Evolutionary conservation across 2,888 invertebrate genomes (phyloP).

Genomic region (Aphodius granarius): DNA sequence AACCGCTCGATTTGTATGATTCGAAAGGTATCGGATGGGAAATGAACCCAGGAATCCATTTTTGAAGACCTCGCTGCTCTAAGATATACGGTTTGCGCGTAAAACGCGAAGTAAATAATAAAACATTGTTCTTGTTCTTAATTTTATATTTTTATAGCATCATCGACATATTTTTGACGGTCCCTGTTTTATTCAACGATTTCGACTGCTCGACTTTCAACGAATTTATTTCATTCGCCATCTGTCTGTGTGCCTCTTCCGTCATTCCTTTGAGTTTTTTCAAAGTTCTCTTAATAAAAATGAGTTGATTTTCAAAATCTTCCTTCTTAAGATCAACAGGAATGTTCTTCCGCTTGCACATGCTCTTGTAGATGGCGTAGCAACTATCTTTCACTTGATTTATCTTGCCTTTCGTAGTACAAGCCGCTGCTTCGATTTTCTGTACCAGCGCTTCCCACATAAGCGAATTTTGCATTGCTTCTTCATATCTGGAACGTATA

Average conservation of each 20-base stretch:
- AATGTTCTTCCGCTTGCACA: slow-evolving; percentile 28
- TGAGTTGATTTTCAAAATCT: slow-evolving; percentile 27
- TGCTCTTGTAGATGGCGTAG: slow-evolving; percentile 28
- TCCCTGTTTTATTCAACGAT: neutral
- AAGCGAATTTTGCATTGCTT: slow-evolving; percentile 60
- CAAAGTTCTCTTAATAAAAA: slow-evolving; percentile 32
- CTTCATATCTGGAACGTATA: slow-evolving; percentile 63
- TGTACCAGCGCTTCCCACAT: slow-evolving; percentile 58
- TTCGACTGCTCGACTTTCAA: slow-evolving; percentile 1
- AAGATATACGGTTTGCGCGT: neutral
- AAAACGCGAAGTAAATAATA: too few species aligned
- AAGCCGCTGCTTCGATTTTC: slow-evolving; percentile 16
- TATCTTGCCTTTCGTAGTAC: slow-evolving; percentile 24
- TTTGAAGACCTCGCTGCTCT: too few species aligned
- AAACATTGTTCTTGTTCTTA: too few species aligned
- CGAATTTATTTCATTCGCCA: slow-evolving; percentile 4
- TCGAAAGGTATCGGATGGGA: too few species aligned
- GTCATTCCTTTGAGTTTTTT: slow-evolving; percentile 18
- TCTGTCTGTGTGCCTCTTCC: neutral
- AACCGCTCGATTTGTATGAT: too few species aligned
- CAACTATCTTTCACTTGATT: slow-evolving; percentile 23
- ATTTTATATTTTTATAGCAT: too few species aligned
- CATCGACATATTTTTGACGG: neutral
- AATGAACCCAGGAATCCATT: too few species aligned
- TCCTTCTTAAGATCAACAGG: neutral